These are phyloP conservation scores for Bibio marci DNA, from an alignment of 2,888 invertebrate species.

Conservation along the genomic window DNA sequence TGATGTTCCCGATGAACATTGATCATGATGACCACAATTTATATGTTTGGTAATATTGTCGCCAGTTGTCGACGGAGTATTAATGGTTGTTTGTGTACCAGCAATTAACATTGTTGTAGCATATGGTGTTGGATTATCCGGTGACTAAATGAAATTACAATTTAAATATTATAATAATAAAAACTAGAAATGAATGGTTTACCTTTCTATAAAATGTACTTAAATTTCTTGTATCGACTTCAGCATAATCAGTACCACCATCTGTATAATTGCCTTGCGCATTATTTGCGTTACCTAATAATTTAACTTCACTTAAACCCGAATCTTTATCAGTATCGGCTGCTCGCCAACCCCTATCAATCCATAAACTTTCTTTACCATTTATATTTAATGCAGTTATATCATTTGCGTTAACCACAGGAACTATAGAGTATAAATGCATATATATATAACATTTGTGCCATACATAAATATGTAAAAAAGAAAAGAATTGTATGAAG, in stretches of 20 bases:
- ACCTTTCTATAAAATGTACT: conserved; percentile 54
- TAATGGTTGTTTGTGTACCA: conserved; percentile 31
- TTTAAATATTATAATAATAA: not conserved
- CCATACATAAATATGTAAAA: not conserved
- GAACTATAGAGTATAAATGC: conserved; percentile 8
- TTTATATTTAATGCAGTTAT: conserved; percentile 30
- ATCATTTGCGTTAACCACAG: conserved; percentile 31
- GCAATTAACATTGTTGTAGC: conserved; percentile 48
- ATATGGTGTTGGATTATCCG: conserved; percentile 51
- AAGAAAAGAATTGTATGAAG: not conserved
- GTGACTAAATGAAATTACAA: conserved; percentile 25
- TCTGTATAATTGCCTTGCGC: conserved; percentile 29
- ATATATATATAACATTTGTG: too few species aligned
- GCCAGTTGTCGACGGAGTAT: conserved; percentile 30
- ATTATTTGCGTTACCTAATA: conserved; percentile 34
- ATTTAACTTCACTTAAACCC: conserved; percentile 35
- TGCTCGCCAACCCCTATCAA: conserved; percentile 49
- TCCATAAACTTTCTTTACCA: conserved; percentile 50
- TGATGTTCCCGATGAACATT: conserved; percentile 29
- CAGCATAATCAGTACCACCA: conserved; percentile 45
- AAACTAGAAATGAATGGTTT: not conserved
- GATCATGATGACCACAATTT: conserved; percentile 15
- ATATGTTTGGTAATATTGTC: conserved; percentile 29
- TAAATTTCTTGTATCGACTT: conserved; percentile 45
- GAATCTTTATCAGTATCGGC: conserved; percentile 45